A percentile compares a stretch with the other conserved stretches of the same genome.
These are phyloP conservation scores for Morpho achilles DNA, from an alignment of 2,888 invertebrate species.

Conservation along the genomic window DNA sequence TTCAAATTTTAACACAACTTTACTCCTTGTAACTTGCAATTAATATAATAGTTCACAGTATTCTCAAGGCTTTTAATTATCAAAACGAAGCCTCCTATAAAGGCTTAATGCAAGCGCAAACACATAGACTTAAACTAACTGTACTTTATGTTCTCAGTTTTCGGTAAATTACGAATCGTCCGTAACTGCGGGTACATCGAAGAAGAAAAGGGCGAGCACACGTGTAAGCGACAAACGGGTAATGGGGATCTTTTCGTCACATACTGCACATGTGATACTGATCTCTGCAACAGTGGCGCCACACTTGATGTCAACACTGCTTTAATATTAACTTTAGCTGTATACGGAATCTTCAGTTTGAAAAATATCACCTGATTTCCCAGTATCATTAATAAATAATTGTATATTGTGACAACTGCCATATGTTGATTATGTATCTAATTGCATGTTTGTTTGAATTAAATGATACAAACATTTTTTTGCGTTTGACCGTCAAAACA, in stretches of 20 bases:
- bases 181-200: slow-evolving; percentile 89
- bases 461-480: not conserved
- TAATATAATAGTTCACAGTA: no score
- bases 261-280: slow-evolving; percentile 88
- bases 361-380: slow-evolving; percentile 6
- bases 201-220: slow-evolving; percentile 80
- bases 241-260: slow-evolving; percentile 84
- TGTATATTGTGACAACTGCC: no score
- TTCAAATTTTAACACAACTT: no score
- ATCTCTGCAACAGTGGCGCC: slow-evolving; percentile 84
- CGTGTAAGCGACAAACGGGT: slow-evolving; percentile 84
- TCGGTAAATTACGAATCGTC: slow-evolving; percentile 86
- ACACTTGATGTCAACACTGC: slow-evolving; percentile 34
- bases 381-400: not conserved
- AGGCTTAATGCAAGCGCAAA: no score
- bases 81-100: no score
- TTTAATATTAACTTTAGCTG: slow-evolving; percentile 19
- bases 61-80: no score
- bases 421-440: no score
- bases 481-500: no score
- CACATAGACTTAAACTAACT: not conserved
- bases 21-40: no score
- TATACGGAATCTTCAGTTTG: not conserved
- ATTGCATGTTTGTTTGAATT: not conserved
- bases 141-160: slow-evolving; percentile 76